phyloP scores from a whole-genome alignment of 2,113 vertebrate species.

The Melanerpes aurifrons region DNA sequence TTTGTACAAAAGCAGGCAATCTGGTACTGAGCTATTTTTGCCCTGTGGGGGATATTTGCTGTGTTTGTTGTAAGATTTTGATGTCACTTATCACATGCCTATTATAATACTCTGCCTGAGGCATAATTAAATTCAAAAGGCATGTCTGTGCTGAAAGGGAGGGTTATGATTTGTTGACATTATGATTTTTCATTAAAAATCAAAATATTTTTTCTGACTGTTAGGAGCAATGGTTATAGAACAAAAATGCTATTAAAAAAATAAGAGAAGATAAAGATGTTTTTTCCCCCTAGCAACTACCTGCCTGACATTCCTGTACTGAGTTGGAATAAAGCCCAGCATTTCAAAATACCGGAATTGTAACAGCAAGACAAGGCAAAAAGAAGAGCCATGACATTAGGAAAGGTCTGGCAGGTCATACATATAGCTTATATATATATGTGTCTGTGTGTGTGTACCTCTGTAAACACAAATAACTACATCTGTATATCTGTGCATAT shows the following conservation, averaged over 20 bases:
- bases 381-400: not conserved
- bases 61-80: constrained; percentile 15
- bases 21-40: not conserved
- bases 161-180: constrained; percentile 46
- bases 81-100: constrained; percentile 25
- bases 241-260: constrained; percentile 21
- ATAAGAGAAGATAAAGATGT: not conserved
- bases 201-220: constrained; percentile 22
- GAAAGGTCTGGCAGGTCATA: not conserved
- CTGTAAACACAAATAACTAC: not conserved
- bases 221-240: constrained; percentile 13
- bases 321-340: constrained; percentile 7
- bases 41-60: not conserved
- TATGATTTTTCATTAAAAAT: constrained; percentile 58
- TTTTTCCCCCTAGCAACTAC: not conserved
- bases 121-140: constrained; percentile 64
- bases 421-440: not conserved
- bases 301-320: constrained; percentile 20
- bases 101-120: constrained; percentile 31
- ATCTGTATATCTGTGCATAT: not conserved
- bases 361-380: not conserved
- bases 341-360: constrained; percentile 9
- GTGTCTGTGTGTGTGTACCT: not conserved
- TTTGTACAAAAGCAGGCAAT: not conserved
- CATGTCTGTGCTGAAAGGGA: constrained; percentile 39